phyloP scores from a whole-genome alignment of 92 coral and sea anemone genomes.

The Palythoa heliodiscus region DNA sequence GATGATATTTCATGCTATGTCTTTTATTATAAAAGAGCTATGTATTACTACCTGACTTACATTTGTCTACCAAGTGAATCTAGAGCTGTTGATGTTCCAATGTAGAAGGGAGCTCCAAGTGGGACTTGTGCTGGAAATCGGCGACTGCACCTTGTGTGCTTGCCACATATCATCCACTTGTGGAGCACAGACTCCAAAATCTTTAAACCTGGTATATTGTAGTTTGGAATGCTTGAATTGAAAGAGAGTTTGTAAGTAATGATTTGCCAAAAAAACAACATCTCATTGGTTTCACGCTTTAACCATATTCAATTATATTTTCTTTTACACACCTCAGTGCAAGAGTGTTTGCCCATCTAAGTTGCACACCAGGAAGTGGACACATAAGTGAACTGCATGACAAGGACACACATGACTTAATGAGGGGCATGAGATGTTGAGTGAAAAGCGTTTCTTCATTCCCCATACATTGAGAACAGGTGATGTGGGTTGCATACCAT shows the following conservation, averaged over 20 bases:
- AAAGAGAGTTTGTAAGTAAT: conserved; percentile 10
- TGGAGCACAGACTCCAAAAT: conserved; percentile 43
- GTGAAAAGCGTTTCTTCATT: conserved; percentile 51
- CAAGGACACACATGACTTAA: conserved; percentile 47
- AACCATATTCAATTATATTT: conserved; percentile 12
- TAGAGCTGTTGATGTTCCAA: conserved; percentile 23
- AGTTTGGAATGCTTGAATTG: conserved; percentile 23
- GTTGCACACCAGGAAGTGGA: conserved; percentile 45
- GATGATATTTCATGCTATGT: conserved; percentile 15
- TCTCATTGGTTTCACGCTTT: conserved; percentile 1
- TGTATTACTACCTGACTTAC: conserved; percentile 18
- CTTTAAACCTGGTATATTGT: conserved; percentile 21
- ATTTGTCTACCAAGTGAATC: conserved; percentile 13
- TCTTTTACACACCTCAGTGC: conserved; percentile 53
- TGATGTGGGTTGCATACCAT: conserved; percentile 32
- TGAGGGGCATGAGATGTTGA: conserved; percentile 47
- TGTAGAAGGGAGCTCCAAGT: conserved; percentile 23
- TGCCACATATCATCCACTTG: conserved; percentile 53
- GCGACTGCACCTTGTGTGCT: conserved; percentile 50
- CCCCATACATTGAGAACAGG: conserved; percentile 48
- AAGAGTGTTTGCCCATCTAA: conserved; percentile 55
- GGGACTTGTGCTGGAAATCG: conserved; percentile 42
- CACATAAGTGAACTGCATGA: conserved; percentile 45
- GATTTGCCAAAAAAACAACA: background rate
- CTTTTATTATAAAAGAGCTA: conserved; percentile 16